Conservation (phyloP, 1,140 invertebrate species). For the Drosophila pseudoananassae region DNA sequence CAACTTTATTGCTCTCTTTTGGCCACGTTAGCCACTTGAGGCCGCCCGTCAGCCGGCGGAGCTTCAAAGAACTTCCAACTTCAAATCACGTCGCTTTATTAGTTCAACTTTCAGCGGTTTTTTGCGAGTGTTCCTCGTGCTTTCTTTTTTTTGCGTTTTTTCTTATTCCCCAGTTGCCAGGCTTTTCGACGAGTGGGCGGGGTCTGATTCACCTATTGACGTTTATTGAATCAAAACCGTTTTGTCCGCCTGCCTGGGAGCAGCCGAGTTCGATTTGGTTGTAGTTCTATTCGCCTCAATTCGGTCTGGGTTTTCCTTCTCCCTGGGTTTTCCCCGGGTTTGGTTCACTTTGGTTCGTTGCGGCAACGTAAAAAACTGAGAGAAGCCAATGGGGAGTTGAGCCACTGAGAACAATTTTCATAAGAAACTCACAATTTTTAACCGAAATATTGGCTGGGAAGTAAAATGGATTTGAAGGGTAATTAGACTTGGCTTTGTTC, state of each 20-base stretch:
- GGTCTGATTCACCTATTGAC: slow-evolving; percentile 60
- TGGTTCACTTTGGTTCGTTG: slow-evolving; percentile 24
- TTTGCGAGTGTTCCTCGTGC: background rate
- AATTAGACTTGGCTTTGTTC: too few species aligned
- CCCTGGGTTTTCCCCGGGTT: background rate
- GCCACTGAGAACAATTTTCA: slow-evolving; percentile 17
- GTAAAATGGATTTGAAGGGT: too few species aligned
- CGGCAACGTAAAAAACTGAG: slow-evolving; percentile 32
- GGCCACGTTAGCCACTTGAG: slow-evolving; percentile 48
- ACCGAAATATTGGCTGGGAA: too few species aligned
- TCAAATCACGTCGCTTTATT: slow-evolving; percentile 61
- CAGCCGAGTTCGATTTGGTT: slow-evolving; percentile 25
- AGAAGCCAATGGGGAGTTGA: background rate
- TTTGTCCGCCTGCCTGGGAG: slow-evolving; percentile 32
- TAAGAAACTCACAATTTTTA: too few species aligned
- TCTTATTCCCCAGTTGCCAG: slow-evolving; percentile 33
- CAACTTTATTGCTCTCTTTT: slow-evolving; percentile 53
- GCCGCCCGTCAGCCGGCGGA: background rate
- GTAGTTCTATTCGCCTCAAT: slow-evolving; percentile 27
- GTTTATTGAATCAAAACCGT: slow-evolving; percentile 79
- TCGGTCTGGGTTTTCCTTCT: background rate
- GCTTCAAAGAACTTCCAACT: slow-evolving; percentile 43
- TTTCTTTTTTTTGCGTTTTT: background rate
- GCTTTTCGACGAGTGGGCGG: background rate
- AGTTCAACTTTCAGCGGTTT: slow-evolving; percentile 49